Evolutionary conservation across 1,140 invertebrate species (phyloP).

Genomic region (Anoplophora glabripennis): DNA sequence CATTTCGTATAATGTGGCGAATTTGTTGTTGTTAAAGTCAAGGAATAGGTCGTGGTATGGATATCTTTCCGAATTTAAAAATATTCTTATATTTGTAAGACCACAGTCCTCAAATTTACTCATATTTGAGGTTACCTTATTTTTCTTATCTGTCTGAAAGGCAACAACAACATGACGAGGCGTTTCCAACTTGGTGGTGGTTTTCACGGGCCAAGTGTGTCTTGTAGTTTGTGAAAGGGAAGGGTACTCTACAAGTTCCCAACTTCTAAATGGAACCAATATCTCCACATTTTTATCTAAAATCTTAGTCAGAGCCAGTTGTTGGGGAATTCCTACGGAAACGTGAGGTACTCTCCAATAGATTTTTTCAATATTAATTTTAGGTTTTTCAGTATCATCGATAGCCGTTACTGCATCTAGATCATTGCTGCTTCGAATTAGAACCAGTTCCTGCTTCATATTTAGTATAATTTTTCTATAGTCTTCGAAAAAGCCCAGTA

Average conservation of each 20-base stretch:
- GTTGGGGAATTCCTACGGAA: slow-evolving; percentile 4
- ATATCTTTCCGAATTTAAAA: slow-evolving; percentile 31
- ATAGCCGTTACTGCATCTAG: slow-evolving; percentile 18
- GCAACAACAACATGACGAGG: slow-evolving; percentile 19
- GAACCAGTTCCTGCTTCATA: slow-evolving; percentile 50
- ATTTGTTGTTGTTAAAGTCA: slow-evolving; percentile 29
- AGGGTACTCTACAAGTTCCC: slow-evolving; percentile 18
- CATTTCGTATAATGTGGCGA: slow-evolving; percentile 36
- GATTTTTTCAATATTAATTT: slow-evolving; percentile 20
- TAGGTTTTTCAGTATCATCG: slow-evolving; percentile 12
- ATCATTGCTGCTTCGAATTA: slow-evolving; percentile 44
- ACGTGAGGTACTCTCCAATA: slow-evolving; percentile 28
- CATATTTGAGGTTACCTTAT: slow-evolving; percentile 4
- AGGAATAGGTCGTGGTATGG: slow-evolving; percentile 40
- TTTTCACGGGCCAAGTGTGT: slow-evolving; percentile 35
- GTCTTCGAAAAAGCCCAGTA: slow-evolving; percentile 52
- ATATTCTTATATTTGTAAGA: slow-evolving; percentile 16
- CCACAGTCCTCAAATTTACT: slow-evolving; percentile 16
- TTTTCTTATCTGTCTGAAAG: slow-evolving; percentile 17
- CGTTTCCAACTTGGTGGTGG: slow-evolving; percentile 16
- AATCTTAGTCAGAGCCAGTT: slow-evolving; percentile 21
- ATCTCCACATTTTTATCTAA: slow-evolving; percentile 20
- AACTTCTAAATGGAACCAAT: slow-evolving; percentile 23
- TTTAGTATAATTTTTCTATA: slow-evolving; percentile 51
- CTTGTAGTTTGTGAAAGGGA: slow-evolving; percentile 5